Evolutionary conservation across 2,113 vertebrate species (phyloP).

Genomic region (Telmatochromis sp.): DNA sequence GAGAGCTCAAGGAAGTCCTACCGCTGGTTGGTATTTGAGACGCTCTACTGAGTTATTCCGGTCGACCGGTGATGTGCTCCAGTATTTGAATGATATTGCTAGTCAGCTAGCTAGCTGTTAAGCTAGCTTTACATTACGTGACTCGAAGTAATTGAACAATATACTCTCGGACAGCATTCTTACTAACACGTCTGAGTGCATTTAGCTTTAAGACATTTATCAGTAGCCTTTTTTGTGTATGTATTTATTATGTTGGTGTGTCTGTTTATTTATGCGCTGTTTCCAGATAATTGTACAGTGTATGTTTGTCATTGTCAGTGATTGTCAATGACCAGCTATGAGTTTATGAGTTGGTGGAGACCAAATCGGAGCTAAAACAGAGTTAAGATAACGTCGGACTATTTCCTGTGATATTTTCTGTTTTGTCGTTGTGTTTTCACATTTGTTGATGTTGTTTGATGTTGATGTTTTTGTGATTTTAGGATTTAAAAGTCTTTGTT

Average conservation of each 20-base stretch:
- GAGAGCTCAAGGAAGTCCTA: not conserved
- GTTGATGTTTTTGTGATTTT: not conserved
- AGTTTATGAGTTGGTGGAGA: not conserved
- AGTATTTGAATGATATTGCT: slow-evolving; percentile 53
- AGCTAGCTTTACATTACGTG: slow-evolving; percentile 63
- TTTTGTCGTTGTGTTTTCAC: not conserved
- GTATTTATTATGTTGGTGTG: rapidly evolving
- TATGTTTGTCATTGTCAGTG: not conserved
- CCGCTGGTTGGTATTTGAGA: not conserved
- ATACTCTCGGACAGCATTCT: not conserved
- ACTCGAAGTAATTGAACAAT: slow-evolving; percentile 42
- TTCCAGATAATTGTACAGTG: not conserved
- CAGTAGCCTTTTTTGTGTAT: not conserved
- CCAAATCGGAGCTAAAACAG: not conserved
- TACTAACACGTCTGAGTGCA: not conserved
- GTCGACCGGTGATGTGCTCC: slow-evolving; percentile 49
- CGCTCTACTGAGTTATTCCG: not conserved
- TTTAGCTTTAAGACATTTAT: not conserved
- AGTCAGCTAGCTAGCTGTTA: slow-evolving; percentile 70
- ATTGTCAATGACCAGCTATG: not conserved
- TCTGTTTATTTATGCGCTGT: not conserved
- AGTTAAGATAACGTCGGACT: rapidly evolving
- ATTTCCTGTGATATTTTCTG: not conserved
- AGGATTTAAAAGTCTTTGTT: rapidly evolving
- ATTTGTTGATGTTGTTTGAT: not conserved